A percentile compares a stretch with the other conserved stretches of the same genome.
Evolutionary conservation across 1,140 invertebrate species (phyloP).

Genomic region (Caenorhabditis tropicalis): DNA sequence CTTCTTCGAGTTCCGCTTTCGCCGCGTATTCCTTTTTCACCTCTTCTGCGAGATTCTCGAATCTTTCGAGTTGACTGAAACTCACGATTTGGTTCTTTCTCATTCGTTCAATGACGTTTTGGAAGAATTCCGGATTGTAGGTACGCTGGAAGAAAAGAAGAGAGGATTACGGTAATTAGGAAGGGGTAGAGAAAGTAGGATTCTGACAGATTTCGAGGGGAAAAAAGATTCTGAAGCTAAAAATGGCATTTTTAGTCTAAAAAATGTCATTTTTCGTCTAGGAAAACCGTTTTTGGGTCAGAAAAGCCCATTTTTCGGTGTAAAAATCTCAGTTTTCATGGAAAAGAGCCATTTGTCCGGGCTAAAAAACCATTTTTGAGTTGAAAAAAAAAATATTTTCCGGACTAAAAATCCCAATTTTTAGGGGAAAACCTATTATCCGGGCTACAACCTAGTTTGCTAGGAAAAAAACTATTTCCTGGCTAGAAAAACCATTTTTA

Average conservation of each 20-base stretch:
- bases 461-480: too few species aligned
- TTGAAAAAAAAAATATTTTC: too few species aligned
- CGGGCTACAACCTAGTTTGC: too few species aligned
- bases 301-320: too few species aligned
- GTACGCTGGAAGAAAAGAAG: constrained; percentile 79
- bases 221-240: too few species aligned
- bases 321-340: not conserved
- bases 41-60: constrained; percentile 78
- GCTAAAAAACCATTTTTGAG: not conserved
- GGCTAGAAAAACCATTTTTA: too few species aligned
- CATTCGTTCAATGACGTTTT: constrained; percentile 84
- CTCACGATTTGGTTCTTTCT: constrained; percentile 84
- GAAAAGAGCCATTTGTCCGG: too few species aligned
- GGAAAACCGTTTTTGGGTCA: too few species aligned
- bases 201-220: not conserved
- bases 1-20: constrained; percentile 82
- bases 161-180: not conserved
- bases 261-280: not conserved
- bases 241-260: too few species aligned
- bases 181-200: not conserved
- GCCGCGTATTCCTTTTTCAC: constrained; percentile 82
- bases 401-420: not conserved
- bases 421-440: too few species aligned
- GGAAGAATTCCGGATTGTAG: constrained; percentile 88
- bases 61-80: constrained; percentile 74